Percentiles rank a stretch among this genome's conserved stretches.
Evolutionary conservation across 2,888 invertebrate genomes (phyloP).

Genomic region (Synanthedon myopaeformis): DNA sequence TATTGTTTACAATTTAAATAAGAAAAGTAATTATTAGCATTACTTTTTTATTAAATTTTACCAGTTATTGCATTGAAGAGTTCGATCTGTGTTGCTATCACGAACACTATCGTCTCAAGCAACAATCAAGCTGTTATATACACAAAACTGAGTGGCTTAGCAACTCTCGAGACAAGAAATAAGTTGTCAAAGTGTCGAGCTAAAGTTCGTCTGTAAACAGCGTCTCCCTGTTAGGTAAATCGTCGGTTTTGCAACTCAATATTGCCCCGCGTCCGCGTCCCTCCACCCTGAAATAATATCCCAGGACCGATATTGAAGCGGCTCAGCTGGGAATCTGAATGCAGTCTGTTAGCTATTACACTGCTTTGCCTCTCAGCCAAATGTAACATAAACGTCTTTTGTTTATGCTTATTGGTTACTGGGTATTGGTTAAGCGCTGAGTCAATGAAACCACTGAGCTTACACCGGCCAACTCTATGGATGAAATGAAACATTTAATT

Average conservation of each 20-base stretch:
- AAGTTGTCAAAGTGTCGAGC: constrained; percentile 67
- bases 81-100: constrained; percentile 11
- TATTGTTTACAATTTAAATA: neutral
- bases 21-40: neutral
- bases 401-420: constrained; percentile 21
- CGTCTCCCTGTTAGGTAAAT: constrained; percentile 62
- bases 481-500: neutral
- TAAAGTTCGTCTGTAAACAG: constrained; percentile 60
- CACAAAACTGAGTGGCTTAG: constrained; percentile 56
- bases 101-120: constrained; percentile 26
- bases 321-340: constrained; percentile 47
- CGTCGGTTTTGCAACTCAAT: constrained; percentile 66
- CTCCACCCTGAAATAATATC: constrained; percentile 59
- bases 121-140: constrained; percentile 49
- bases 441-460: constrained; percentile 21
- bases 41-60: neutral
- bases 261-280: constrained; percentile 42
- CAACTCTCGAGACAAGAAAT: constrained; percentile 62
- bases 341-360: constrained; percentile 40
- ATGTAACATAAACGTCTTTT: constrained; percentile 53
- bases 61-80: constrained; percentile 10
- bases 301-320: constrained; percentile 51
- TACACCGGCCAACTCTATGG: constrained; percentile 1
- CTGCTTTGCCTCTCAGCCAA: constrained; percentile 33
- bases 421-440: neutral